These are phyloP conservation scores for Manis crassicaudata DNA, from an alignment of 2,797 vertebrate genomes.

Conservation along the genomic window DNA sequence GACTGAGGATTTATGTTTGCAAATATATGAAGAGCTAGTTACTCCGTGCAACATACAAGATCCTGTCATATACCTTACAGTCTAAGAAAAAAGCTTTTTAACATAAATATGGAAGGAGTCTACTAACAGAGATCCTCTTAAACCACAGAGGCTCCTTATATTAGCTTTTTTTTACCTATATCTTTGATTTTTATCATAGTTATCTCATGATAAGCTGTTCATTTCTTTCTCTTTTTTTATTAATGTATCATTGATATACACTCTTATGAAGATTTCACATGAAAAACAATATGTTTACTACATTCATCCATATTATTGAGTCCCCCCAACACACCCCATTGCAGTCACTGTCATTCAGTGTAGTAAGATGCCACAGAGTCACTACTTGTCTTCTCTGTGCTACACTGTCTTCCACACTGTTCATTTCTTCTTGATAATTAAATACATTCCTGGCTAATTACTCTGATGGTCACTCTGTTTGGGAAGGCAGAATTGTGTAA, in stretches of 20 bases:
- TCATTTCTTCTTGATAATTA: not conserved
- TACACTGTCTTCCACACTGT: not conserved
- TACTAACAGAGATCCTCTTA: not conserved
- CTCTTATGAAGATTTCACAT: too few relatives aligned
- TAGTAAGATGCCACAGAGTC: too few relatives aligned
- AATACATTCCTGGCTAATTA: not conserved
- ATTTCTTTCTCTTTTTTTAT: not conserved
- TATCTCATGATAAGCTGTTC: not conserved
- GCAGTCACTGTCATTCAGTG: too few relatives aligned
- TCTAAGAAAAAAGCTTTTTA: not conserved
- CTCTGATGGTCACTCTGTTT: not conserved
- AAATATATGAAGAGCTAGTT: not conserved
- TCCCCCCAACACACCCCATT: too few relatives aligned
- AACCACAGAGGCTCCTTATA: not conserved
- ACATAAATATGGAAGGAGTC: not conserved
- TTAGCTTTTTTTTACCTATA: not conserved
- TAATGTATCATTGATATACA: too few relatives aligned
- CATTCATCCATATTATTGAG: too few relatives aligned
- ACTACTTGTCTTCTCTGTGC: too few relatives aligned
- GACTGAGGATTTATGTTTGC: not conserved
- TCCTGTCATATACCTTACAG: not conserved
- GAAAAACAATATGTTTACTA: too few relatives aligned
- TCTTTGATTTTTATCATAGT: slow-evolving; percentile 25
- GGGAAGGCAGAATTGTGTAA: not conserved
- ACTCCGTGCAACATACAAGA: not conserved